phyloP scores from a whole-genome alignment of 2,797 vertebrate species.

The Diglossa cyanea region DNA sequence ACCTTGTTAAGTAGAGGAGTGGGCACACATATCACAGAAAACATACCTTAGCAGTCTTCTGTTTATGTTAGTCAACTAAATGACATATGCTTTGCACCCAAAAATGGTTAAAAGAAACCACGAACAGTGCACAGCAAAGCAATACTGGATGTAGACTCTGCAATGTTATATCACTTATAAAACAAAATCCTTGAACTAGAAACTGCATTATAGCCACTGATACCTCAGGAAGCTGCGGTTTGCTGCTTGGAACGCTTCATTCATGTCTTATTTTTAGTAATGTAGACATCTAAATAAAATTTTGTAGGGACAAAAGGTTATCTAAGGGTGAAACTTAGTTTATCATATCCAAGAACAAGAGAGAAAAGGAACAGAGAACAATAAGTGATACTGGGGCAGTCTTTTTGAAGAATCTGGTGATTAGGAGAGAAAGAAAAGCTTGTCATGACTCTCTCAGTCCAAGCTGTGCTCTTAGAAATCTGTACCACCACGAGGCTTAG shows the following conservation, averaged over 20 bases:
- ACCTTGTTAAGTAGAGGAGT: neutral
- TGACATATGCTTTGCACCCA: neutral
- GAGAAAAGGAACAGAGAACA: neutral
- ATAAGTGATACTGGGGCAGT: neutral
- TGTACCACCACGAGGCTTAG: neutral
- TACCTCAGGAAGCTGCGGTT: slow-evolving; percentile 17
- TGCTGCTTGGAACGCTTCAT: neutral
- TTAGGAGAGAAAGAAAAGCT: neutral
- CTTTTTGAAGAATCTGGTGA: neutral
- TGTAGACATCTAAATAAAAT: neutral
- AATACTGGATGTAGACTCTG: neutral
- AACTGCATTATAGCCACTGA: neutral
- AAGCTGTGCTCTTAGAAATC: neutral
- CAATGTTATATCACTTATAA: neutral
- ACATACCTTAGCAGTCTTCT: neutral
- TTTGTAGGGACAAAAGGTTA: slow-evolving; percentile 7
- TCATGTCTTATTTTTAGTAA: slow-evolving; percentile 28
- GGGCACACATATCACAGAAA: neutral
- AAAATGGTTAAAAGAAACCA: neutral
- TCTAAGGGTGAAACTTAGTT: slow-evolving; percentile 19
- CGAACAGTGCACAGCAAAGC: neutral
- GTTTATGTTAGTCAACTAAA: neutral
- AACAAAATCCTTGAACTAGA: slow-evolving; percentile 16
- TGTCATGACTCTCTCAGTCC: neutral
- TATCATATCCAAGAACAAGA: neutral